These are phyloP conservation scores for Peromyscus maniculatus DNA, from an alignment of 2,113 vertebrate species.

Conservation along the genomic window DNA sequence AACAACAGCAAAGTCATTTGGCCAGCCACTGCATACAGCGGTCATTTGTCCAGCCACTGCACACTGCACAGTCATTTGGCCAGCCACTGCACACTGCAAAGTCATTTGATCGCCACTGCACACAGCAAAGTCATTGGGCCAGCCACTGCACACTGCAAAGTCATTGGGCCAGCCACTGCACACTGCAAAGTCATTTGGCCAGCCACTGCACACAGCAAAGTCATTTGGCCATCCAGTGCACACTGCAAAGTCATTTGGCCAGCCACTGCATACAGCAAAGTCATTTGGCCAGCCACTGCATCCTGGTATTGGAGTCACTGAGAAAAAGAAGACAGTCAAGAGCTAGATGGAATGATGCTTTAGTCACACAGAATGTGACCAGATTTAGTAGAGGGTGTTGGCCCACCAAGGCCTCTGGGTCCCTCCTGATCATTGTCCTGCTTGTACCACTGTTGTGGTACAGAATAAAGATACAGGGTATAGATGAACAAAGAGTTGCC, in stretches of 20 bases:
- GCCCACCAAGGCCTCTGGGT: neutral
- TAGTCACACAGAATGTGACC: neutral
- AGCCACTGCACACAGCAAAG: neutral
- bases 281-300: neutral
- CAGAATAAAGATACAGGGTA: neutral
- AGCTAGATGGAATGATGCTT: neutral
- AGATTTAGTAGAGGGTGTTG: neutral
- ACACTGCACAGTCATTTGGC: too few species aligned
- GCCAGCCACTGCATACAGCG: neutral
- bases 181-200: too few species aligned
- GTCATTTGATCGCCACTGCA: too few species aligned
- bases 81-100: too few species aligned
- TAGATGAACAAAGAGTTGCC: neutral
- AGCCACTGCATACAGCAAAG: neutral
- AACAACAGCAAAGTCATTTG: slow-evolving; percentile 33
- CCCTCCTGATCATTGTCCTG: neutral
- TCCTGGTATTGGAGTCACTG: neutral
- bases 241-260: neutral
- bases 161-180: too few species aligned
- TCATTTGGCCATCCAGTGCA: neutral
- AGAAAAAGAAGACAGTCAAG: neutral
- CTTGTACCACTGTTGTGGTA: neutral
- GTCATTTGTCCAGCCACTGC: too few species aligned
- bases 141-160: too few species aligned
- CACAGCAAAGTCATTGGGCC: too few species aligned